A percentile compares a stretch with the other conserved stretches of the same genome.
Conservation (phyloP, 2,113 vertebrate species). For the Erinaceus europaeus region DNA sequence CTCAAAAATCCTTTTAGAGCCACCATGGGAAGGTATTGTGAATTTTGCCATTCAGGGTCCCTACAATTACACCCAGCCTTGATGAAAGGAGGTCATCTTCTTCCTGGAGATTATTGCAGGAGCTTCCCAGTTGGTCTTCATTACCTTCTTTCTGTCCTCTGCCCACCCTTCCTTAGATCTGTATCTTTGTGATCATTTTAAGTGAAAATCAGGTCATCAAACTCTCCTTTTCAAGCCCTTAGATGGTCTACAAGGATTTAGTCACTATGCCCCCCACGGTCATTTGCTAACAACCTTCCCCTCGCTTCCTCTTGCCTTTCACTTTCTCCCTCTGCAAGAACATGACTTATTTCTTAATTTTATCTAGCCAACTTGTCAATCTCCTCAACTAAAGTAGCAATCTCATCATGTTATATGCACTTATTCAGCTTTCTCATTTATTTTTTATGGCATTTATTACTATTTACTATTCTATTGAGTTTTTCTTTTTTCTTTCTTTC, state of each 20-base stretch:
- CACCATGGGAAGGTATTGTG: not conserved
- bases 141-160: not conserved
- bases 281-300: not conserved
- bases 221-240: not conserved
- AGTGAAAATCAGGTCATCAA: not conserved
- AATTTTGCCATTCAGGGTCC: not conserved
- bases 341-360: not conserved
- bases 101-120: not conserved
- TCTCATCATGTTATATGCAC: not conserved
- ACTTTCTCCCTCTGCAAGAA: not conserved
- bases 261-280: accelerated
- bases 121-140: not conserved
- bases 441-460: not conserved
- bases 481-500: no score
- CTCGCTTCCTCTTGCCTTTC: not conserved
- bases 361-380: not conserved
- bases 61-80: not conserved
- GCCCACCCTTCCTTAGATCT: not conserved
- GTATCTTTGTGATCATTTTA: not conserved
- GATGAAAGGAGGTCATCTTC: not conserved
- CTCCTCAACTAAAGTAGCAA: not conserved
- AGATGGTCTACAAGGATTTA: not conserved
- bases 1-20: not conserved
- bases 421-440: not conserved
- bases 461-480: not conserved